Base-by-base conservation (phyloP, 2,888 invertebrate genomes). In the Machimus rusticus region DNA sequence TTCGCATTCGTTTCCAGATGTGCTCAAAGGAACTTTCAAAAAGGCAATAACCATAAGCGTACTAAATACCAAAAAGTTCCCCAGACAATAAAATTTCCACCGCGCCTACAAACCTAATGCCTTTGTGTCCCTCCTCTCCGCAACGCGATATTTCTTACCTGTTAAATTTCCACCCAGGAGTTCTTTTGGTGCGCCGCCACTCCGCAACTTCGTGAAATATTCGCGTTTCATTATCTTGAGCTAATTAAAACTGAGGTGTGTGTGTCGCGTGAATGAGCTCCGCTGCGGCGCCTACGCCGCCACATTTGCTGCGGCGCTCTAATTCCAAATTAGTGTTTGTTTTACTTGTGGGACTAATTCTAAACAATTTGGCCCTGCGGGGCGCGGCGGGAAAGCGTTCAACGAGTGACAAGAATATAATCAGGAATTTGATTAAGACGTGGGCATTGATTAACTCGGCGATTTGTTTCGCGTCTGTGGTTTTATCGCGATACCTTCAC, bases 61-160 rank as follows among this genome's bases (percentile, higher is more conserved):
- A 79, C 79, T 79, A 79, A 79, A 79, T 79, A 79, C 79, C 79
- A 79, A 51, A 79, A 79, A 46, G 51, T 79, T 79, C 31, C 14
- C 79, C 28, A 79, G 51, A 51, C 79, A 79, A 46, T 79, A 79
- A 79, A 51, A 79, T 51, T 79, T 51, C 12, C 16, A 31, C 79
- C 51, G 78, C 0, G n/a, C 55, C 19, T 28, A n/a, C 31, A 51
- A 78, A 79, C 46, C 28, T 31, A 79, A 78, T 23, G 66, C 51
- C 6, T 79, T 14, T 8, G 9, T 79, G 1, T 28, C 31, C 51
- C 28, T 55, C 51, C 6, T 5, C 31, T 79, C 6, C 37, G 28
- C 37, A 16, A 3, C n/a, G n/a, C n/a, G 66, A 12, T 66, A 66
- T 66, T 9, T 51, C 66, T 28, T 76, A 79, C 79, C 79, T 79